Conservation (phyloP, 2,113 vertebrate species). For the Nesogale talazaci region DNA sequence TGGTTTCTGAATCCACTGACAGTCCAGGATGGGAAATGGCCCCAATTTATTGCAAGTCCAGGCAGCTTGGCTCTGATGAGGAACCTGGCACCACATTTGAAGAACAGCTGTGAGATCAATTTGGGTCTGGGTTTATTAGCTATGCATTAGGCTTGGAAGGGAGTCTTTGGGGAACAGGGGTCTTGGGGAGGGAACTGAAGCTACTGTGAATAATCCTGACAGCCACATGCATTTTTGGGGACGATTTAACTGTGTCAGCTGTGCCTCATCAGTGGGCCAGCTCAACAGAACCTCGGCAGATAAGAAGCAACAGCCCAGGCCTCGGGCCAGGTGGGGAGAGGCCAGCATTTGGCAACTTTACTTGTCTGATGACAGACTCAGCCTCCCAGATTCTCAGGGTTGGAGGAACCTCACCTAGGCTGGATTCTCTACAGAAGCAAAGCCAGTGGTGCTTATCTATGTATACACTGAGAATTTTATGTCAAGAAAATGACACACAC, state of each 20-base stretch:
- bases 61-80: slow-evolving; percentile 8
- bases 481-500: no score
- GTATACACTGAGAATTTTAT: no score
- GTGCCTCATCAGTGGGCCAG: not conserved
- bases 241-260: slow-evolving; percentile 59
- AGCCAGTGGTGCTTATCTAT: no score
- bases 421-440: no score
- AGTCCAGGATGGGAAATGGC: slow-evolving; percentile 37
- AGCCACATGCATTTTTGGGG: not conserved
- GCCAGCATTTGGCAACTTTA: not conserved
- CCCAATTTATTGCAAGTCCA: slow-evolving; percentile 29
- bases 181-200: slow-evolving; percentile 8
- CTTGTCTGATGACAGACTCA: not conserved
- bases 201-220: slow-evolving; percentile 51
- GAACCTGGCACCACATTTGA: slow-evolving; percentile 13
- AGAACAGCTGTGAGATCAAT: slow-evolving; percentile 66
- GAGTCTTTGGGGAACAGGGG: slow-evolving; percentile 53
- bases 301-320: not conserved
- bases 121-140: slow-evolving; percentile 60
- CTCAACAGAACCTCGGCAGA: not conserved
- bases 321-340: not conserved
- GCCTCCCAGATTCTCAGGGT: not conserved
- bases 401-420: not conserved
- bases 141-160: slow-evolving; percentile 43
- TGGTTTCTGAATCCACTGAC: slow-evolving; percentile 40